These are phyloP conservation scores for Phragmatobia fuliginosa DNA, from an alignment of 2,888 invertebrate species.

Conservation along the genomic window DNA sequence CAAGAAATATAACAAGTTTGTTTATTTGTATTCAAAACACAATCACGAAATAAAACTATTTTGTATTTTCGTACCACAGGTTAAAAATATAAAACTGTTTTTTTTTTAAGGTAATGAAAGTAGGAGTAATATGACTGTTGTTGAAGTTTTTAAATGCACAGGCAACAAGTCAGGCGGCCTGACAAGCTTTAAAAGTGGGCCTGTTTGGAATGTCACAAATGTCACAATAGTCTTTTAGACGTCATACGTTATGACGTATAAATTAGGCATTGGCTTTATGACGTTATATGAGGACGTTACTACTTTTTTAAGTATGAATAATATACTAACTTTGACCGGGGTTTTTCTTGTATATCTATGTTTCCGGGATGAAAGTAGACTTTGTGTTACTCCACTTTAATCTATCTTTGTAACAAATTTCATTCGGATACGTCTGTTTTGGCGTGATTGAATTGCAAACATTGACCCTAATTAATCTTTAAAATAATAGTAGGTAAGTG, in stretches of 20 bases:
- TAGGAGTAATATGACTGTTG: background rate
- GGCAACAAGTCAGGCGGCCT: background rate
- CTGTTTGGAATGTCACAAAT: background rate
- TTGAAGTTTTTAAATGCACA: background rate
- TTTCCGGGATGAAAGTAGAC: background rate
- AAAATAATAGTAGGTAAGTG: no score
- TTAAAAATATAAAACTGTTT: background rate
- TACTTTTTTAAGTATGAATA: background rate
- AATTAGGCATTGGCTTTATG: background rate
- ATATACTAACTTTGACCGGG: background rate
- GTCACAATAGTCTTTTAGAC: background rate
- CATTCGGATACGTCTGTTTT: no score
- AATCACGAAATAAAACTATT: background rate
- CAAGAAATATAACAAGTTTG: background rate
- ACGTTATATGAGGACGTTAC: background rate
- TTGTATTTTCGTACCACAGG: background rate
- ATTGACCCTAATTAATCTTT: background rate
- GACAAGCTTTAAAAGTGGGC: background rate
- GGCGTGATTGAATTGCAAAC: background rate
- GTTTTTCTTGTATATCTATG: background rate
- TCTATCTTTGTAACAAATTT: background rate
- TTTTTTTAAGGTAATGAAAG: background rate
- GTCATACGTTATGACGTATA: background rate
- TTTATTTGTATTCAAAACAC: conserved; percentile 4
- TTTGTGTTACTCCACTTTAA: background rate